Conservation (phyloP, 2,797 vertebrate species). For the Tiaroga cobitis region DNA sequence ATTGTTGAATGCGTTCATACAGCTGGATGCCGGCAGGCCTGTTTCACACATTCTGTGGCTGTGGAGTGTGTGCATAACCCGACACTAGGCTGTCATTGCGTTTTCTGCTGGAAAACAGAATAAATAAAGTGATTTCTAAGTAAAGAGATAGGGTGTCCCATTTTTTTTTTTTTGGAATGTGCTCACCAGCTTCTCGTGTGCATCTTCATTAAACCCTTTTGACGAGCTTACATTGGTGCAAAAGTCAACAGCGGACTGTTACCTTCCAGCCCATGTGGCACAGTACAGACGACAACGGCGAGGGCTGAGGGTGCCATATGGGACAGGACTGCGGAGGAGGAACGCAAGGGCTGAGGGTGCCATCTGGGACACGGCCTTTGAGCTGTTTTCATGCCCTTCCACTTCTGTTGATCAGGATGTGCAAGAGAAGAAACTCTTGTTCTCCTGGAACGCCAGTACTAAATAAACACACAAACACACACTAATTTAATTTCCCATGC, state of each 20-base stretch:
- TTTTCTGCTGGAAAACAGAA: not conserved
- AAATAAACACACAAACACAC: slow-evolving; percentile 22
- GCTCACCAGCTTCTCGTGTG: not conserved
- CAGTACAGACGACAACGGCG: not conserved
- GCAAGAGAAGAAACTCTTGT: slow-evolving; percentile 16
- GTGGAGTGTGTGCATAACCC: not conserved
- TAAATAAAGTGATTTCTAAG: not conserved
- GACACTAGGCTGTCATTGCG: not conserved
- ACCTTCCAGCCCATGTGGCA: not conserved
- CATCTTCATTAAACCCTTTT: not conserved
- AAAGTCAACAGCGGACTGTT: not conserved
- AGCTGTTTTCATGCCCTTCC: slow-evolving; percentile 10
- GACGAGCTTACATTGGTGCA: not conserved
- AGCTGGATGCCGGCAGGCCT: not conserved
- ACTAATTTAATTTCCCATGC: slow-evolving; percentile 29
- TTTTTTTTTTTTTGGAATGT: not conserved
- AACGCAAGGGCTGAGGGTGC: not conserved
- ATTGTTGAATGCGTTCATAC: not conserved
- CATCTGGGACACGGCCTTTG: not conserved
- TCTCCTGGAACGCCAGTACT: not conserved
- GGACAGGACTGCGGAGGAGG: not conserved
- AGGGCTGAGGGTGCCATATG: slow-evolving; percentile 8
- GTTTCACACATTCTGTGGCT: not conserved
- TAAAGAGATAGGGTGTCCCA: not conserved
- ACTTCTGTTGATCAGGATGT: slow-evolving; percentile 25